Base-by-base conservation (phyloP, 2,888 invertebrate genomes). In the Brachypterus glaber region DNA sequence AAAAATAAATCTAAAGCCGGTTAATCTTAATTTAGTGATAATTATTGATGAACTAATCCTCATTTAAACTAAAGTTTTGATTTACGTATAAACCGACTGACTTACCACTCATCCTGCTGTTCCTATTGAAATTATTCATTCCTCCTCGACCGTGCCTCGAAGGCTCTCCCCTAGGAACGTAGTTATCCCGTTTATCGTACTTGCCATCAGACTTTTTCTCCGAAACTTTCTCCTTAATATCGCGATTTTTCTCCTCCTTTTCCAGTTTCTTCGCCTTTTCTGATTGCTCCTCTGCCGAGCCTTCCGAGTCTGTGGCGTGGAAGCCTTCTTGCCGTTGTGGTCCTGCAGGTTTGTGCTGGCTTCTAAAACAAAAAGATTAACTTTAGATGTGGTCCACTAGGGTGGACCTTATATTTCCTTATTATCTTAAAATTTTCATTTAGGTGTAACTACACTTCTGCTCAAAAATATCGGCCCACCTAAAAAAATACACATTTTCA, bases 141-240 rank as follows among this genome's bases (percentile, higher is more conserved):
- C 73, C 74, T 11, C 83, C 87, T 43, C 91, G 73, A 3, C 91
- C 91, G 40, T 90, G 78, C 34, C 90, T 72, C 1, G 89, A 89
- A 0, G 91, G 91, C 62, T 90, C 90, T 1, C 91, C 91, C 14
- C 88, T 75, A 0, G 90, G 90, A 1, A 85, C 81, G 64, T 89
- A 89, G 32, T 82, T 83, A 54, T 84, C 83, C 39, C 76, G 68
- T 46, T 68, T 69, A 57, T 17, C 30, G 25, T 9, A 14, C 11
- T 33, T 21, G 17, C 12, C 62, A 53, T n/a, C 59, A 58, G 38
- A 56, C 59, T 14, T 35, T 42, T 1, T 50, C 41, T 31, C 59
- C 41, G 66, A 66, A 2, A 67, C 64, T 38, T 52, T 53, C 13
- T 56, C 52, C 38, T 52, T 53, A 33, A 45, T 43, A 17, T 57